Conservation (phyloP, 2,797 vertebrate species). For the Botia almorhae region DNA sequence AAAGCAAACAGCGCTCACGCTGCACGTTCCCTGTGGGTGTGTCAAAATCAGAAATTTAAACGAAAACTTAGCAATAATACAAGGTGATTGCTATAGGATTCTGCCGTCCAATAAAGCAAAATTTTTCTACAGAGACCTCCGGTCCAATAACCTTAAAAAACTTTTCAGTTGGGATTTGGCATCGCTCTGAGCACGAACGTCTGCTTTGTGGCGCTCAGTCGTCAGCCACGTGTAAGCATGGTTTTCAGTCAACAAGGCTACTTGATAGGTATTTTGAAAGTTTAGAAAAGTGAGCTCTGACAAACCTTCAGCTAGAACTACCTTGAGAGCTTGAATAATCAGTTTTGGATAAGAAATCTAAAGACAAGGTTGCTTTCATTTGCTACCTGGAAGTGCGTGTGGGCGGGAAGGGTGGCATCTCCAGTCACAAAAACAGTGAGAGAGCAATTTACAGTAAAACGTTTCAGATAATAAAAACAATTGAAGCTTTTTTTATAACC, state of each 20-base stretch:
- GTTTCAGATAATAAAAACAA: constrained; percentile 40
- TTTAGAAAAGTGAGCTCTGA: constrained; percentile 38
- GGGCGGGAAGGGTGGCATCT: constrained; percentile 18
- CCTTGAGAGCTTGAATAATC: constrained; percentile 46
- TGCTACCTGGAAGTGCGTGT: background rate
- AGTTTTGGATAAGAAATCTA: constrained; percentile 37
- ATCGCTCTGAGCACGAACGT: background rate
- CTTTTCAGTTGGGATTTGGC: background rate
- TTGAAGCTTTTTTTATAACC: constrained; percentile 15
- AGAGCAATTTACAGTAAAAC: constrained; percentile 36
- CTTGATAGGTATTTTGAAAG: constrained; percentile 18
- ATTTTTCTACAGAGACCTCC: background rate
- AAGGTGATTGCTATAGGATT: background rate
- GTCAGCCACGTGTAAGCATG: background rate
- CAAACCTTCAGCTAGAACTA: constrained; percentile 32
- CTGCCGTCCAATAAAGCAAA: background rate
- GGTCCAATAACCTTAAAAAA: background rate
- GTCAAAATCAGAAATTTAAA: constrained; percentile 1
- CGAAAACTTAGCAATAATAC: background rate
- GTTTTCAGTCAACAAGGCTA: constrained; percentile 10
- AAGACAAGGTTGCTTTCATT: constrained; percentile 38
- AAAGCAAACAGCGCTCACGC: background rate
- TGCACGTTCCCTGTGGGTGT: background rate
- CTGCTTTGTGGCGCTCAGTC: background rate
- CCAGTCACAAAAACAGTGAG: constrained; percentile 26